Conservation (phyloP, 2,113 vertebrate species). For the Lichenostomus cassidix region DNA sequence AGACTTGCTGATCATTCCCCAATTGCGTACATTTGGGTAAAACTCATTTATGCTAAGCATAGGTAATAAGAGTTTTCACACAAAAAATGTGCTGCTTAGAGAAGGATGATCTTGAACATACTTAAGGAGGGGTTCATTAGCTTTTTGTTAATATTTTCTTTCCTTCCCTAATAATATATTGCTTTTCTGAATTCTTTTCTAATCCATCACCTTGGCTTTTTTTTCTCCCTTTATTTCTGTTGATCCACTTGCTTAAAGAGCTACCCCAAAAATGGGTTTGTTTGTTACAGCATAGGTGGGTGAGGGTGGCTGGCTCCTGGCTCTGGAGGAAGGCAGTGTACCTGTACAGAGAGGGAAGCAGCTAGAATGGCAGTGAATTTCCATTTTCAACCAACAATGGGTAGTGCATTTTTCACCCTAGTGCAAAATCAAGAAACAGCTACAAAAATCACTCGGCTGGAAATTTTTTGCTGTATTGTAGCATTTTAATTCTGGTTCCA, state of each 20-base stretch:
- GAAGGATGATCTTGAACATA: background rate
- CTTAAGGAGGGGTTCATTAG: background rate
- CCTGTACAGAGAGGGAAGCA: background rate
- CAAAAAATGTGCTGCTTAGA: background rate
- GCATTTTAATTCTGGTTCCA: background rate
- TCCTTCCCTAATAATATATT: background rate
- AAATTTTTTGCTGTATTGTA: background rate
- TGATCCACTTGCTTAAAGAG: background rate
- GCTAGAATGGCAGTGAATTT: background rate
- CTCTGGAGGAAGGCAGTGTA: background rate
- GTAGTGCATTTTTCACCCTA: background rate
- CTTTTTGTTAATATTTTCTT: background rate
- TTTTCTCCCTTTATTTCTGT: background rate
- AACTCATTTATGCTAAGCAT: constrained; percentile 8
- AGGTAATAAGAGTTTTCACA: constrained; percentile 2
- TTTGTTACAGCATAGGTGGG: background rate
- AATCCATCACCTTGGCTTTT: background rate
- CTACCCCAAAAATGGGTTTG: background rate
- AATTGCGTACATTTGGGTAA: constrained; percentile 40
- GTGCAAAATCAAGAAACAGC: background rate
- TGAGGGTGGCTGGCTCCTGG: background rate
- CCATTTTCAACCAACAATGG: background rate
- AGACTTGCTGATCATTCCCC: constrained; percentile 14
- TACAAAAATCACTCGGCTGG: background rate
- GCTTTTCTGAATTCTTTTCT: constrained; percentile 22